phyloP scores from a whole-genome alignment of 2,888 invertebrate species.

The Colostygia pectinataria region DNA sequence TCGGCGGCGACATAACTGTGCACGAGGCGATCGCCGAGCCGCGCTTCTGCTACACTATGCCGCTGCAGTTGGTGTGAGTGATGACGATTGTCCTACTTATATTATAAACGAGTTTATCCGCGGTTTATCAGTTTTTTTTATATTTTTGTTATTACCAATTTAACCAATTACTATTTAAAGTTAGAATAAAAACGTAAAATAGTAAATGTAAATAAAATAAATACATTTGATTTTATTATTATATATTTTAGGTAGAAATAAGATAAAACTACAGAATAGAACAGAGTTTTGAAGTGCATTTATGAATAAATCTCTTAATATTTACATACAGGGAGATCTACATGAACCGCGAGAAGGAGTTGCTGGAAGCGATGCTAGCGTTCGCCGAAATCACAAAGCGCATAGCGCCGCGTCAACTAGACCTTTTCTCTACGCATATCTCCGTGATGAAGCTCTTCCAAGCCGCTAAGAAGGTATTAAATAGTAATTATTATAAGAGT shows the following conservation, averaged over 20 bases:
- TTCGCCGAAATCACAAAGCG: slow-evolving; percentile 90
- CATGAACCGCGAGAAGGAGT: slow-evolving; percentile 95
- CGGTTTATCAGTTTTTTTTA: too few relatives aligned
- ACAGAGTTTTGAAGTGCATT: too few relatives aligned
- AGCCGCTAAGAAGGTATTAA: slow-evolving; percentile 86
- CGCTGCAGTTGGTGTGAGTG: slow-evolving; percentile 90
- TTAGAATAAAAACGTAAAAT: too few relatives aligned
- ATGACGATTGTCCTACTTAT: too few relatives aligned
- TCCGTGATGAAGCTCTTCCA: slow-evolving; percentile 93
- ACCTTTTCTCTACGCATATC: slow-evolving; percentile 91
- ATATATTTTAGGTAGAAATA: too few relatives aligned
- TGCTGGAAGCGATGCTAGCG: slow-evolving; percentile 93
- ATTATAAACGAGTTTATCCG: too few relatives aligned
- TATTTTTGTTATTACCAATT: too few relatives aligned
- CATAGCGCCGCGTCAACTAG: slow-evolving; percentile 92
- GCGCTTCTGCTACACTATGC: slow-evolving; percentile 91
- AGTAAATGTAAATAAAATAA: too few relatives aligned
- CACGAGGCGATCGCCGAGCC: slow-evolving; percentile 97
- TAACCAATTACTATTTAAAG: too few relatives aligned
- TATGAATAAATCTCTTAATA: neutral
- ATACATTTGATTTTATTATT: too few relatives aligned
- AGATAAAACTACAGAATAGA: too few relatives aligned
- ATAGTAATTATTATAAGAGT: too few relatives aligned
- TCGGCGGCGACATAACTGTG: slow-evolving; percentile 95
- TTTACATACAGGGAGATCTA: slow-evolving; percentile 88